Base-by-base conservation (phyloP, 2,113 vertebrate species). In the Ictalurus furcatus region DNA sequence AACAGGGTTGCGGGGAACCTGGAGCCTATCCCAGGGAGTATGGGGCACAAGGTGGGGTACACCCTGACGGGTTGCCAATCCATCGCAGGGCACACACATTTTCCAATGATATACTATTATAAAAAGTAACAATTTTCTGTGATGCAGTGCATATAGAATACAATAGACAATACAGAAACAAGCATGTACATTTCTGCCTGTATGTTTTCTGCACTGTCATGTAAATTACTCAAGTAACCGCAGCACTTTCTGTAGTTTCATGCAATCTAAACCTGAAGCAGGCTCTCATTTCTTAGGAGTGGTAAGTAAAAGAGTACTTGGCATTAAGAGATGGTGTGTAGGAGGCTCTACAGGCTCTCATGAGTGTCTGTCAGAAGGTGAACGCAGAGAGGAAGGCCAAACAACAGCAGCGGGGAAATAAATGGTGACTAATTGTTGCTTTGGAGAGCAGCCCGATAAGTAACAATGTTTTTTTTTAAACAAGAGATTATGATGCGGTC, bases 401-500 rank as follows among this genome's bases (percentile, higher is more conserved):
- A 52, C n/a, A 85, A 92, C 91, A 87, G 91, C 44, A 28, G 65
- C 23, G 48, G 83, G 83, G 82, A 84, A 88, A 85, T 84, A 88
- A 90, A 91, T 86, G 90, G 83, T 83, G 89, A 87, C 88, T 90
- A 87, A 91, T 89, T 89, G 90, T 88, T 90, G 87, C 80, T 87
- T 90, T 94, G 91, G 90, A 92, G 87, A 89, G 90, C 89, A 88
- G 82, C 91, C 89, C 78, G 90, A 92, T 74, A 84, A 84, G 92
- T 93, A 92, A 94, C 92, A 94, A 92, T 91, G 90, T 85, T 2
- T 63, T 63, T 17, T 92, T 91, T 93, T 90, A 88, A 87, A 90
- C 92, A 86, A 92, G 91, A 89, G 92, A 91, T 90, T 89, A 90
- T 91, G 92, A 92, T 93, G 93, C 94, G 95, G 94, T 95, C 94